phyloP scores from a whole-genome alignment of 1,140 invertebrate genomes.

The Leguminivora glycinivorella region DNA sequence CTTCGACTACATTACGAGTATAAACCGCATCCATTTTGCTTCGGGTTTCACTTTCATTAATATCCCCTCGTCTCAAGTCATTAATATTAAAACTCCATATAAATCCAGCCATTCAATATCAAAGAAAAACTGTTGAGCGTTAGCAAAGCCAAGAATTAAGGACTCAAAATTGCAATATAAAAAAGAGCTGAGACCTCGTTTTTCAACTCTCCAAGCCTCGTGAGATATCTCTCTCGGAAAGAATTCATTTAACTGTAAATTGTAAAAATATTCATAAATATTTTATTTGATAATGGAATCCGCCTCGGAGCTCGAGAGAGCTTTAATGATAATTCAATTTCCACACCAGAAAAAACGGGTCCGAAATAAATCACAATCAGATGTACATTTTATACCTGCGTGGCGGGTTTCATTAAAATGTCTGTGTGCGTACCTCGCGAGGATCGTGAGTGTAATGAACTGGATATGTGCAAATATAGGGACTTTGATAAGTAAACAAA shows the following conservation, averaged over 20 bases:
- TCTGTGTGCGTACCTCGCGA: background rate
- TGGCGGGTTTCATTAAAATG: background rate
- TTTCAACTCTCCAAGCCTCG: slow-evolving; percentile 12
- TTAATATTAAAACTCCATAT: background rate
- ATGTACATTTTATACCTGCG: background rate
- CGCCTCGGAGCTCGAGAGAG: slow-evolving; percentile 25
- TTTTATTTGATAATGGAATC: slow-evolving; percentile 29
- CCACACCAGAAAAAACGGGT: slow-evolving; percentile 20
- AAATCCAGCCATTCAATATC: slow-evolving; percentile 4
- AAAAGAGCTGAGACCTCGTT: slow-evolving; percentile 22
- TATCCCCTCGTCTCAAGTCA: background rate
- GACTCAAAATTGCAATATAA: background rate
- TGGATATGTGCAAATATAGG: background rate
- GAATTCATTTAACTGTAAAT: slow-evolving; percentile 28
- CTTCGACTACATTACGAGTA: background rate
- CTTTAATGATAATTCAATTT: slow-evolving; percentile 28
- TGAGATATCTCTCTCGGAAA: slow-evolving; percentile 19
- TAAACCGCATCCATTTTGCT: background rate
- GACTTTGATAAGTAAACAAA: background rate
- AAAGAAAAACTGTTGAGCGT: background rate
- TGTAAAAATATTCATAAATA: slow-evolving; percentile 29
- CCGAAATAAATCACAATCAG: slow-evolving; percentile 28
- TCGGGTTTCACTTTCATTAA: background rate
- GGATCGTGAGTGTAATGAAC: background rate
- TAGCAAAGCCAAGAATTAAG: slow-evolving; percentile 19